Evolutionary conservation across 2,113 vertebrate species (phyloP).

Genomic region (Porphyrio hochstetteri): DNA sequence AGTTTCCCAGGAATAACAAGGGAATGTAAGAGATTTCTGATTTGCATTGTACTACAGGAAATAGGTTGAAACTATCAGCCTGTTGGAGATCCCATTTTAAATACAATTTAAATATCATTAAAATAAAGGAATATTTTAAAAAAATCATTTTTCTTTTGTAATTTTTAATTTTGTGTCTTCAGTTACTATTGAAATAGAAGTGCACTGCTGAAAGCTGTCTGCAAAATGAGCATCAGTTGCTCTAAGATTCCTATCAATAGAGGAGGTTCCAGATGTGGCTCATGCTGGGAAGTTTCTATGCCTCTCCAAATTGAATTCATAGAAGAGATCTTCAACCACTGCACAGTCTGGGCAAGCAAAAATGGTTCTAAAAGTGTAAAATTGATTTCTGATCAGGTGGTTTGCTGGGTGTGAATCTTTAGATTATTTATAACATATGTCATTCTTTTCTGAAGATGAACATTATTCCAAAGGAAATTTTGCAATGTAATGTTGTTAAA

Average conservation of each 20-base stretch:
- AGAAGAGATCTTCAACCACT: neutral
- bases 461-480: neutral
- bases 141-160: too few species aligned
- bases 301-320: neutral
- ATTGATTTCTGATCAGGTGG: neutral
- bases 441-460: neutral
- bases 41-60: neutral
- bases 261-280: rapidly evolving
- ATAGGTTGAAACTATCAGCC: neutral
- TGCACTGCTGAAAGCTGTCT: rapidly evolving
- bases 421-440: neutral
- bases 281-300: neutral
- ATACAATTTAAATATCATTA: neutral
- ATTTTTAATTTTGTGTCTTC: neutral
- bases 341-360: neutral
- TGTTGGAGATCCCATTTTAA: neutral
- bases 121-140: neutral
- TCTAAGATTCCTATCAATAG: rapidly evolving
- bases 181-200: neutral
- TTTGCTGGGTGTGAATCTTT: rapidly evolving
- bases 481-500: neutral
- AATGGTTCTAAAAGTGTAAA: neutral
- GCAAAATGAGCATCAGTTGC: neutral
- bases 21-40: neutral
- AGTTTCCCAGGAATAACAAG: rapidly evolving